phyloP scores from a whole-genome alignment of 2,888 invertebrate genomes.

The Leptothorax acervorum region DNA sequence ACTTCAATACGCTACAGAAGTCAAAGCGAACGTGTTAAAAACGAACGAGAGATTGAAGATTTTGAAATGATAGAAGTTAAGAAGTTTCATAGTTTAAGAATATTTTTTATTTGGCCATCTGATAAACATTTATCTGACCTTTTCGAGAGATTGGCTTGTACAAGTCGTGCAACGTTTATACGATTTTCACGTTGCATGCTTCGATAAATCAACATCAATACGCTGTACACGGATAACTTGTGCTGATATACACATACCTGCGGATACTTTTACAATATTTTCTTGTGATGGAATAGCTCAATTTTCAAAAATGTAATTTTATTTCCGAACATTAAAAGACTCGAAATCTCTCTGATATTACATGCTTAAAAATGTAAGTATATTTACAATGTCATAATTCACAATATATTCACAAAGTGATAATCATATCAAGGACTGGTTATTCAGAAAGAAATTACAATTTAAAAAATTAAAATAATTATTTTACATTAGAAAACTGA shows the following conservation, averaged over 20 bases:
- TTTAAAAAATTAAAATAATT: background rate
- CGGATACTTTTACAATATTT: constrained; percentile 14
- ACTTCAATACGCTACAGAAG: background rate
- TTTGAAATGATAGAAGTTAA: background rate
- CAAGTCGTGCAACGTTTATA: constrained; percentile 9
- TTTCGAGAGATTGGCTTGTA: background rate
- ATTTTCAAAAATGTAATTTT: background rate
- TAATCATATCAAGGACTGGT: background rate
- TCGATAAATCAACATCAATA: background rate
- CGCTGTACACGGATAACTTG: background rate
- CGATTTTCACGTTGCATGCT: constrained; percentile 17
- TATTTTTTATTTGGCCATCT: constrained; percentile 17
- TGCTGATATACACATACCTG: background rate
- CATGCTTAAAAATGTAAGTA: too few relatives aligned
- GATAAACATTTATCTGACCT: constrained; percentile 27
- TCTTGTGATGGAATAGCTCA: background rate
- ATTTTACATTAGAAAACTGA: background rate
- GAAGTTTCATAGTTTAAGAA: background rate
- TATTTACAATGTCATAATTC: too few relatives aligned
- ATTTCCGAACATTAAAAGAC: background rate
- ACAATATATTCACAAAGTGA: too few relatives aligned
- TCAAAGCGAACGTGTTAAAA: background rate
- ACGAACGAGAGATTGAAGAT: background rate
- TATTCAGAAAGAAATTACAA: background rate
- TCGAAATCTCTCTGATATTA: background rate